phyloP scores from a whole-genome alignment of 2,888 invertebrate species.

The Heliconius aoede region DNA sequence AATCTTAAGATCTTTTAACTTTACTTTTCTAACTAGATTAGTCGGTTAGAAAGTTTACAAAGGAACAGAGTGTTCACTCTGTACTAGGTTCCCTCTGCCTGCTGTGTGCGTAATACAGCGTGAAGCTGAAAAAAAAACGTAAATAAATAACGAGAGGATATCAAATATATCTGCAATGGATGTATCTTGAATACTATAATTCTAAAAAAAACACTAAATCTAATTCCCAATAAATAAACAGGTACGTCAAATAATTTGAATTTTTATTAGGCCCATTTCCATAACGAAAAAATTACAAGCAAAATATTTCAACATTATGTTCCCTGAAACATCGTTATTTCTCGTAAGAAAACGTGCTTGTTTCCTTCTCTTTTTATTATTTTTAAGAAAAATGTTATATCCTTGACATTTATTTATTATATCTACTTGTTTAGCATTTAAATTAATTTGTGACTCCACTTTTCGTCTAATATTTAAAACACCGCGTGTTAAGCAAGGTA shows the following conservation, averaged over 20 bases:
- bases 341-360: conserved; percentile 6
- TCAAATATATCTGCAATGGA: too few relatives aligned
- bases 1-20: too few relatives aligned
- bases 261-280: neutral
- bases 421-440: neutral
- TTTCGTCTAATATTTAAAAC: too few relatives aligned
- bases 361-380: neutral
- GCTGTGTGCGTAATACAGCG: too few relatives aligned
- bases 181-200: neutral
- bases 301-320: neutral
- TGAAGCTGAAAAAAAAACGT: too few relatives aligned
- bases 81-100: too few relatives aligned
- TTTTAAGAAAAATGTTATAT: neutral
- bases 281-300: neutral
- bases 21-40: too few relatives aligned
- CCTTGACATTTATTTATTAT: neutral
- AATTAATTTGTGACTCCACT: too few relatives aligned
- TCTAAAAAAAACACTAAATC: neutral
- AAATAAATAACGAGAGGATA: too few relatives aligned
- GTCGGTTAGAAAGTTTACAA: too few relatives aligned
- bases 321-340: neutral
- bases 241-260: neutral
- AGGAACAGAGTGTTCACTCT: too few relatives aligned
- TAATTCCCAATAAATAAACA: neutral
- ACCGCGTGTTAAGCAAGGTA: too few relatives aligned